phyloP scores from a whole-genome alignment of 92 coral and sea anemone species.

The Parazoanthus darwini region DNA sequence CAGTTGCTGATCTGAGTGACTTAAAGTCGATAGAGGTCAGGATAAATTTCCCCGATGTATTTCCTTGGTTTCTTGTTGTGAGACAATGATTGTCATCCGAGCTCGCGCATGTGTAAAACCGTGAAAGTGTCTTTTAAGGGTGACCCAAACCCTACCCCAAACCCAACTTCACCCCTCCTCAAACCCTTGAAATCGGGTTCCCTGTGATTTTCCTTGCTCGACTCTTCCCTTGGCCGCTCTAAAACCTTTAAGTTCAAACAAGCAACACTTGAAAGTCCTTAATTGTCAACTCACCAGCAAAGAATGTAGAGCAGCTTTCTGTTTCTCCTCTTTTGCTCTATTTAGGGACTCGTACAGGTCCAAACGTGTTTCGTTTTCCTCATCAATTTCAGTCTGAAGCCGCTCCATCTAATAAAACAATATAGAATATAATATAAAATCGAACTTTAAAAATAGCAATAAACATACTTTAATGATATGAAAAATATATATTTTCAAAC shows the following conservation, averaged over 20 bases:
- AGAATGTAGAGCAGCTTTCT: conserved; percentile 57
- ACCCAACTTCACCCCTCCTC: too few relatives aligned
- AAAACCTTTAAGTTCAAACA: background rate
- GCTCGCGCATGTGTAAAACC: too few relatives aligned
- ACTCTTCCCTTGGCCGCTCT: background rate
- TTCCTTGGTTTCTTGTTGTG: too few relatives aligned
- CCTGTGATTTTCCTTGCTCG: background rate
- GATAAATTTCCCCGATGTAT: too few relatives aligned
- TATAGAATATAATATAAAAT: background rate
- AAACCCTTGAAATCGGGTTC: too few relatives aligned
- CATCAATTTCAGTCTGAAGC: conserved; percentile 95
- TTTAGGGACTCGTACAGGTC: conserved; percentile 67
- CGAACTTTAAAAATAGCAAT: background rate
- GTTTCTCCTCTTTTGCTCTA: conserved; percentile 60
- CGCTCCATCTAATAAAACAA: conserved; percentile 66
- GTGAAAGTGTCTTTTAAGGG: too few relatives aligned
- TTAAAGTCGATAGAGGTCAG: too few relatives aligned
- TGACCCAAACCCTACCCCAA: too few relatives aligned
- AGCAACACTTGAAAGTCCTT: background rate
- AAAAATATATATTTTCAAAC: too few relatives aligned
- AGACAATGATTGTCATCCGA: too few relatives aligned
- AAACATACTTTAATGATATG: background rate
- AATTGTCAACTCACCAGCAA: conserved; percentile 69
- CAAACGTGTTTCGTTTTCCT: conserved; percentile 84
- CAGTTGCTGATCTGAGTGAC: too few relatives aligned